These are phyloP conservation scores for Toxotes lorentzi DNA, from an alignment of 2,797 vertebrate genomes.

Conservation along the genomic window DNA sequence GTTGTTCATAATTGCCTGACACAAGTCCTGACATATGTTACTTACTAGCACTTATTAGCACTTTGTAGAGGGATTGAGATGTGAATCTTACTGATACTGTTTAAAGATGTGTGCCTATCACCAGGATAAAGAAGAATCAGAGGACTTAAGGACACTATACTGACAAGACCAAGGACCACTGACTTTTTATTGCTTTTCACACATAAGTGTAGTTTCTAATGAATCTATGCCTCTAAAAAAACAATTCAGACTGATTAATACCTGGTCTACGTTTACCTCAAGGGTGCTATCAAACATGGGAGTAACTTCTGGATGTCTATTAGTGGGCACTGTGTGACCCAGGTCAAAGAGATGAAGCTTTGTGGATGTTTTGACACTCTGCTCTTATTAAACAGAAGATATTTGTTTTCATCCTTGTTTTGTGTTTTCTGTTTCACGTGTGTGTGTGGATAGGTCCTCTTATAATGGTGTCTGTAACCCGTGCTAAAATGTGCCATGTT, in stretches of 20 bases:
- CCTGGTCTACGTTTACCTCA: neutral
- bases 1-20: too few relatives aligned
- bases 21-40: neutral
- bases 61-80: neutral
- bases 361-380: neutral
- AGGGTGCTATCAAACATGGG: neutral
- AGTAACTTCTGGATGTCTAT: neutral
- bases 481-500: neutral
- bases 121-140: neutral
- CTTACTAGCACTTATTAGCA: neutral
- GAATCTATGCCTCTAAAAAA: neutral
- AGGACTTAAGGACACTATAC: neutral
- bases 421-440: neutral
- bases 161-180: neutral
- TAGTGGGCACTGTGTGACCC: neutral
- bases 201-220: neutral
- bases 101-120: too few relatives aligned
- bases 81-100: neutral
- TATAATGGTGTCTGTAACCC: neutral
- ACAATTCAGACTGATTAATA: neutral
- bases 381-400: conserved; percentile 4
- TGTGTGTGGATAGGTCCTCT: neutral
- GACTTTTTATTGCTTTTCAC: neutral
- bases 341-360: neutral
- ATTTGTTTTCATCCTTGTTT: neutral